Percentiles rank a stretch among this genome's conserved stretches.
These are phyloP conservation scores for Tamias sibiricus DNA, from an alignment of 2,113 vertebrate species.

Conservation along the genomic window DNA sequence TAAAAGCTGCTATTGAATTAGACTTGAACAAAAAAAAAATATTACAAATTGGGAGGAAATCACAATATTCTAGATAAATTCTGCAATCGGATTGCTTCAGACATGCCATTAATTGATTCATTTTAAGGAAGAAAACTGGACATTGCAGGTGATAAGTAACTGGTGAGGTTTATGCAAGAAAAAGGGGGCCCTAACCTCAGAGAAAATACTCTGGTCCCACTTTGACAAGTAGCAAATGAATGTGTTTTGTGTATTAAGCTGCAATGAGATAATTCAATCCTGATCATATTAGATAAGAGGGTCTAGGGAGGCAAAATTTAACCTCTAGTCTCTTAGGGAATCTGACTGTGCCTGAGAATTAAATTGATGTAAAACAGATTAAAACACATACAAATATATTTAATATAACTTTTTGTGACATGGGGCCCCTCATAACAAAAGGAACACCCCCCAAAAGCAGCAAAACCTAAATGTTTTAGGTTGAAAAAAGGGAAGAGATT, in stretches of 20 bases:
- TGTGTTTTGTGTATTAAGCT: neutral
- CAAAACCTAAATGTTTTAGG: neutral
- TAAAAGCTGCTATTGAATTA: conserved; percentile 31
- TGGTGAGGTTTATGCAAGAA: neutral
- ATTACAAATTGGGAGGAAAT: neutral
- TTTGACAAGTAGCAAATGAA: neutral
- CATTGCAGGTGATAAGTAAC: neutral
- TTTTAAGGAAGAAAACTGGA: neutral
- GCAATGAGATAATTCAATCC: neutral
- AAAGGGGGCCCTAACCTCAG: neutral
- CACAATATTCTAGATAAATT: neutral
- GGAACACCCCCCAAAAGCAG: neutral
- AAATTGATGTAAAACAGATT: neutral
- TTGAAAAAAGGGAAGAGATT: neutral
- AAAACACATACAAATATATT: neutral
- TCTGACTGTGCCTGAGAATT: neutral
- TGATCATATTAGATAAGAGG: neutral
- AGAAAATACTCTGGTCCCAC: neutral
- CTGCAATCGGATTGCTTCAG: neutral
- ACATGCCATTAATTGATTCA: neutral
- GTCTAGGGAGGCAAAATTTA: neutral
- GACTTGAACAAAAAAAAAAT: neutral
- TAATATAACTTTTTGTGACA: neutral
- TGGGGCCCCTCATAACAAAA: neutral
- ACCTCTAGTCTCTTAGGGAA: neutral